Base-by-base conservation (phyloP, 2,888 invertebrate genomes). In the Dilophus febrilis region DNA sequence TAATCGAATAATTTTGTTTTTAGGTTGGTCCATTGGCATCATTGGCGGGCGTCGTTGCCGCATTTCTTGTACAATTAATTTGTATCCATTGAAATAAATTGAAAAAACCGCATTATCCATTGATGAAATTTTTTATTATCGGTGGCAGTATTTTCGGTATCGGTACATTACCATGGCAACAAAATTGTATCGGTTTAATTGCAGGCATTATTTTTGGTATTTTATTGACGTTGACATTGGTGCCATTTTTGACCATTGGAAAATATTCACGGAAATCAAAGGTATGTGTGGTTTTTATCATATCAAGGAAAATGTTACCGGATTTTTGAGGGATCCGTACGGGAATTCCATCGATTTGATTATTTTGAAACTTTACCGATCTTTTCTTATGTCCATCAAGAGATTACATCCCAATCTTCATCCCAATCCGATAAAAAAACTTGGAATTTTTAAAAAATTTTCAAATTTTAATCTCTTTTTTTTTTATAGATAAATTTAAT, bases 11-110 rank as follows among this genome's bases (percentile, higher is more conserved):
- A n/a, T n/a, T n/a, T n/a, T 49, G 26, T 55, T 66, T 71, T 14
- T 65, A 92, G 91, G 95, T 95, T 52, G 98, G 98, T 44, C 98
- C 98, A 40, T 85, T 94, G 2, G 95, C 95, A 40, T 83, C 92
- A 1, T 91, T 95, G 59, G 94, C 94, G 56, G 98, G 97, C 39
- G 75, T 98, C 13, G 68, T 97, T 36, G 92, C 95, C 32, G 91
- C 92, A 53, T 69, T 94, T 44, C 77, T 94, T 50, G 92, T 95
- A 37, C 90, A 61, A 26, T 47, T 62, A 11, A 54, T 59, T 27
- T 51, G 59, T 32, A 56, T 57, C 41, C 62, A 62, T 43, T 95
- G 95, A 92, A 86, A 82, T 51, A 77, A 90, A 66, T 62, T 94
- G 46, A 78, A 77, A 57, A 77, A 84, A 52, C 90, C 91, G 1